Evolutionary conservation across 2,797 vertebrate species (phyloP).

Genomic region (Florisuga fusca): DNA sequence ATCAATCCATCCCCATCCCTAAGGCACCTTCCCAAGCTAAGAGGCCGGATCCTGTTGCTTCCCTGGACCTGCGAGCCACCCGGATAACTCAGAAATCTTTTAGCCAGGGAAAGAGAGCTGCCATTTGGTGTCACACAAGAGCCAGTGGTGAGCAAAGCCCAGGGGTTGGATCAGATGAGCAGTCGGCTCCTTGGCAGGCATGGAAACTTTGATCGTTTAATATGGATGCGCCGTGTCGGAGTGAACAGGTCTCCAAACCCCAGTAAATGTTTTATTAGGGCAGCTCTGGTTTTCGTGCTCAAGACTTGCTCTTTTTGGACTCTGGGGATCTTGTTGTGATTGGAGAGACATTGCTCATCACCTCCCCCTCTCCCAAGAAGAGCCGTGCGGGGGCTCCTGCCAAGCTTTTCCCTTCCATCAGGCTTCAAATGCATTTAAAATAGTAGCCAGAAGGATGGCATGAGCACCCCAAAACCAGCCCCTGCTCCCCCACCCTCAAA

Average conservation of each 20-base stretch:
- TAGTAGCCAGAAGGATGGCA: too few species aligned
- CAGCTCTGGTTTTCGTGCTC: neutral
- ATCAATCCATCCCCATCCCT: neutral
- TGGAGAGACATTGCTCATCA: neutral
- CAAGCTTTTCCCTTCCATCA: neutral
- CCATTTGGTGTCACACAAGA: slow-evolving; percentile 45
- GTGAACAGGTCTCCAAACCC: neutral
- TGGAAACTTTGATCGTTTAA: slow-evolving; percentile 1
- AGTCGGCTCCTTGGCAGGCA: neutral
- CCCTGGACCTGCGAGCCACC: slow-evolving; percentile 1
- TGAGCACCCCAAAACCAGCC: too few species aligned
- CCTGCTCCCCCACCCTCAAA: neutral
- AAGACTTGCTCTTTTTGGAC: neutral
- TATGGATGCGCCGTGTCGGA: neutral
- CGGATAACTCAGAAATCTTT: slow-evolving; percentile 42
- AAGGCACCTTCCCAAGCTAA: neutral
- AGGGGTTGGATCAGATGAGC: neutral
- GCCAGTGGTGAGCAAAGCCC: slow-evolving; percentile 22
- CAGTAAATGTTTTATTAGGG: slow-evolving; percentile 54
- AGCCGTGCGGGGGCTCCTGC: neutral
- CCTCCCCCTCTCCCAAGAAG: neutral
- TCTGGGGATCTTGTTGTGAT: neutral
- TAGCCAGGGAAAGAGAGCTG: slow-evolving; percentile 31
- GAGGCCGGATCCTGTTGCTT: neutral
- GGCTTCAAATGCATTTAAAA: too few species aligned